A percentile compares a stretch with the other conserved stretches of the same genome.
These are phyloP conservation scores for Habroteleia sp. DNA, from an alignment of 2,888 invertebrate genomes.

Conservation along the genomic window DNA sequence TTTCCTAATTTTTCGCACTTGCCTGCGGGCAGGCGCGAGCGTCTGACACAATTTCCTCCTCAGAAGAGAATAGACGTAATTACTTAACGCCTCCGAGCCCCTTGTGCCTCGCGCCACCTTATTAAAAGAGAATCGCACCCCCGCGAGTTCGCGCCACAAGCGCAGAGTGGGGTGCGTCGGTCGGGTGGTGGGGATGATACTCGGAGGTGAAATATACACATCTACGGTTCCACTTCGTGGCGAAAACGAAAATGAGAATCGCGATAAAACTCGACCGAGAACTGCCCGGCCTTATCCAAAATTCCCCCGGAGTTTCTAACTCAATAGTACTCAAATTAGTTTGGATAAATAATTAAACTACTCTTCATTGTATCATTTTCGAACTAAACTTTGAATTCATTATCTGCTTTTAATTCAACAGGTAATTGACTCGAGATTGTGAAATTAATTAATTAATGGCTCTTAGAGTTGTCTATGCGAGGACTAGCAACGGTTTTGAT, in stretches of 20 bases:
- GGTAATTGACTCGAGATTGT: slow-evolving; percentile 51
- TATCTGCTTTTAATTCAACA: slow-evolving; percentile 59
- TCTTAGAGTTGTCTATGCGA: too few species aligned
- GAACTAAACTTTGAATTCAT: slow-evolving; percentile 57
- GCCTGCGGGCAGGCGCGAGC: slow-evolving; percentile 66
- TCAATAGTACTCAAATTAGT: slow-evolving; percentile 60
- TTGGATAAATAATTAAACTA: slow-evolving; percentile 62
- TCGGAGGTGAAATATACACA: slow-evolving; percentile 50
- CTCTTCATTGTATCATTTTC: slow-evolving; percentile 58
- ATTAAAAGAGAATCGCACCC: slow-evolving; percentile 80
- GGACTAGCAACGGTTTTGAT: too few species aligned
- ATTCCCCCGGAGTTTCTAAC: slow-evolving; percentile 56
- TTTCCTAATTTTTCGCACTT: slow-evolving; percentile 80
- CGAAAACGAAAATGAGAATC: slow-evolving; percentile 64
- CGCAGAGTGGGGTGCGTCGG: slow-evolving; percentile 64
- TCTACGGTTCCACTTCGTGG: slow-evolving; percentile 47
- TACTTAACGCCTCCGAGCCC: slow-evolving; percentile 80
- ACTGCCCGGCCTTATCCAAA: slow-evolving; percentile 50
- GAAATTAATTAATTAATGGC: slow-evolving; percentile 32
- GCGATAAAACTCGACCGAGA: slow-evolving; percentile 59
- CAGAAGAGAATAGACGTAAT: slow-evolving; percentile 81
- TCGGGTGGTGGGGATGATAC: slow-evolving; percentile 29
- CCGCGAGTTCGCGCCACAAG: slow-evolving; percentile 66
- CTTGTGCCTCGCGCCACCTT: slow-evolving; percentile 70
- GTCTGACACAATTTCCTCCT: slow-evolving; percentile 72